Evolutionary conservation across 2,888 invertebrate genomes (phyloP), one percentile per base, ranked within the genome.

Genomic region (Scaptomyza caliginosa): DNA sequence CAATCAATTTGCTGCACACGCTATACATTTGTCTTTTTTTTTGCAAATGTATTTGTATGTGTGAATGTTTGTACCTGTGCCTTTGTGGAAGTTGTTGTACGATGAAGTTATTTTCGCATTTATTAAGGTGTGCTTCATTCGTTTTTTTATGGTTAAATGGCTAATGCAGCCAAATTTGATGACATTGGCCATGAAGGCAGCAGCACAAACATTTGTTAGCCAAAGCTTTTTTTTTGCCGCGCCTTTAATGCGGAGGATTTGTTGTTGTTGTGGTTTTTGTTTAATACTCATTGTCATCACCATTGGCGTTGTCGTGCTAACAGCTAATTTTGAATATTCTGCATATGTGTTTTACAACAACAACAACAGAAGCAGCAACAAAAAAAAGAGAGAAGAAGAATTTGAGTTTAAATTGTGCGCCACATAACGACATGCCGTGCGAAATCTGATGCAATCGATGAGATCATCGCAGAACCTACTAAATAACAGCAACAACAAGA

Each of bases 381-480:
- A 28, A 24, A 6, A 16, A 10, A 21, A 21, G 5, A 30, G 24
- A 17, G 16, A 56, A 39, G 42, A 42, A 60, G 71, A 79, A 79
- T 72, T 79, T 63, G 79, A 78, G 78, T 78, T 70, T 54, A 81
- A 77, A 77, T 81, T 77, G 75, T 63, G 70, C 59, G 75, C 77
- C 82, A 84, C 77, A 77, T 84, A 78, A 78, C 86, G 72, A 85
- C 76, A 78, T 72, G 80, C 83, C 78, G 79, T 86, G 80, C 86
- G 84, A 81, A 81, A 78, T 77, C 74, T 89, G 89, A 87, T 85
- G 89, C 87, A 88, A 89, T 85, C 87, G 87, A 86, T 87, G 89
- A 87, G 87, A 78, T 87, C 87, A 87, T 87, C 87, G 38, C 48
- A 21, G 75, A 72, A 72, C 71, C 71, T 59, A 64, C 79, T 65